phyloP scores from a whole-genome alignment of 1,140 invertebrate species.

The Achatina immaculata region DNA sequence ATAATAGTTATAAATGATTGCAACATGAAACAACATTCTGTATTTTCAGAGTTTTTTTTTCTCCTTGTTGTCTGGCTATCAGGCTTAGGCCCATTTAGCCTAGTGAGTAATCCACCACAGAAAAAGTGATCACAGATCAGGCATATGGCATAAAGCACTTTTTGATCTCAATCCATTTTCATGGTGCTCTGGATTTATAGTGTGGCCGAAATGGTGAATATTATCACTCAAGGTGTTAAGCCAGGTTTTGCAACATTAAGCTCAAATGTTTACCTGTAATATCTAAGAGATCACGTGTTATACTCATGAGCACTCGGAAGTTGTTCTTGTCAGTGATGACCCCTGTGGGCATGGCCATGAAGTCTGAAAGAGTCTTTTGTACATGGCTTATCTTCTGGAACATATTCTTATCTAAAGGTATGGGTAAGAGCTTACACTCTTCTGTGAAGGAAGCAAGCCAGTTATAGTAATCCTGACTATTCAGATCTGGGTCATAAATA shows the following conservation, averaged over 20 bases:
- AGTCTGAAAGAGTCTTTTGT: constrained; percentile 66
- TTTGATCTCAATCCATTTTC: no score
- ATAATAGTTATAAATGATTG: no score
- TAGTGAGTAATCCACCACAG: no score
- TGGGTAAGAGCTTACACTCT: constrained; percentile 59
- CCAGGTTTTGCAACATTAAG: constrained; percentile 57
- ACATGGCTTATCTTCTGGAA: constrained; percentile 68
- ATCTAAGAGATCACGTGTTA: constrained; percentile 62
- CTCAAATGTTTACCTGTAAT: constrained; percentile 65
- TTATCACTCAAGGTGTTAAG: no score
- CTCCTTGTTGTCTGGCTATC: no score
- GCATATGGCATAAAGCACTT: no score
- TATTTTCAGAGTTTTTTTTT: no score
- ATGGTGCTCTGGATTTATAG: no score
- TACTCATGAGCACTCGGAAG: constrained; percentile 65
- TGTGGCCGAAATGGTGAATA: no score
- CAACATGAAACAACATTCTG: no score
- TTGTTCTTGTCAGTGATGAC: constrained; percentile 65
- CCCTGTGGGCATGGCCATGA: constrained; percentile 65
- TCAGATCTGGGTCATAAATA: constrained; percentile 62
- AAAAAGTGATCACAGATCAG: no score
- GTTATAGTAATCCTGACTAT: constrained; percentile 67
- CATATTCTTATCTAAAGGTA: constrained; percentile 63
- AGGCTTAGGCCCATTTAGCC: no score
- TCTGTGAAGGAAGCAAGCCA: constrained; percentile 67